These are phyloP conservation scores for Leptoteleia sp. DNA, from an alignment of 1,140 invertebrate species.

Conservation along the genomic window DNA sequence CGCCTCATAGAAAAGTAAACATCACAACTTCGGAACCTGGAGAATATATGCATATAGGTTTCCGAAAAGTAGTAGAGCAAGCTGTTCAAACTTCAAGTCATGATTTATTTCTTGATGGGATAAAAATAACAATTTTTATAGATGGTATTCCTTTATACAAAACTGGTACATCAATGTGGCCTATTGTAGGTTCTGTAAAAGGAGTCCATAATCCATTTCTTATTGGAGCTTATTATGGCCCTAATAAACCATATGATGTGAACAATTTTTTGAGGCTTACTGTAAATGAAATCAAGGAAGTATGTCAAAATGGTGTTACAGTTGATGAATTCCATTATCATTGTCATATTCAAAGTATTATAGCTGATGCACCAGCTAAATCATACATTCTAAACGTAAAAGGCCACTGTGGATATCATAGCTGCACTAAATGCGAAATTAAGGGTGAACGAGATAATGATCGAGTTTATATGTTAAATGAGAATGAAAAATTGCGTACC, in stretches of 20 bases:
- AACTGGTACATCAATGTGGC: slow-evolving; percentile 37
- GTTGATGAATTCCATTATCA: not conserved
- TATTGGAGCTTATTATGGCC: slow-evolving; percentile 37
- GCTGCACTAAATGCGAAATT: slow-evolving; percentile 43
- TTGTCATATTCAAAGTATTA: slow-evolving; percentile 10
- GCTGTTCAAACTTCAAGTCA: not conserved
- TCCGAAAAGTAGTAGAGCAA: slow-evolving; percentile 18
- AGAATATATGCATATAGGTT: slow-evolving; percentile 26
- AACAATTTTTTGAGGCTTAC: slow-evolving; percentile 38
- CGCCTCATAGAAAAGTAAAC: slow-evolving; percentile 4
- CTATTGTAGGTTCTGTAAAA: slow-evolving; percentile 36
- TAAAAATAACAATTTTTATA: slow-evolving; percentile 7
- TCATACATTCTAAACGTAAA: slow-evolving; percentile 46
- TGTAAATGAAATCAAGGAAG: slow-evolving; percentile 17
- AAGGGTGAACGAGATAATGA: slow-evolving; percentile 7
- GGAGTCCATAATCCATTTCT: slow-evolving; percentile 1
- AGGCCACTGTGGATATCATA: slow-evolving; percentile 30
- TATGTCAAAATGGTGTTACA: slow-evolving; percentile 14
- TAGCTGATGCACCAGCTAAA: slow-evolving; percentile 59
- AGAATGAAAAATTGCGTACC: not conserved
- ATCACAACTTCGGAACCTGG: not conserved
- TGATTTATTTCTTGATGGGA: no score
- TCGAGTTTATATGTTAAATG: slow-evolving; percentile 2
- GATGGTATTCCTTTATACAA: slow-evolving; percentile 26
- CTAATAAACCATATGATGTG: slow-evolving; percentile 13